phyloP scores from a whole-genome alignment of 2,113 vertebrate genomes.

The Ornithorhynchus anatinus region DNA sequence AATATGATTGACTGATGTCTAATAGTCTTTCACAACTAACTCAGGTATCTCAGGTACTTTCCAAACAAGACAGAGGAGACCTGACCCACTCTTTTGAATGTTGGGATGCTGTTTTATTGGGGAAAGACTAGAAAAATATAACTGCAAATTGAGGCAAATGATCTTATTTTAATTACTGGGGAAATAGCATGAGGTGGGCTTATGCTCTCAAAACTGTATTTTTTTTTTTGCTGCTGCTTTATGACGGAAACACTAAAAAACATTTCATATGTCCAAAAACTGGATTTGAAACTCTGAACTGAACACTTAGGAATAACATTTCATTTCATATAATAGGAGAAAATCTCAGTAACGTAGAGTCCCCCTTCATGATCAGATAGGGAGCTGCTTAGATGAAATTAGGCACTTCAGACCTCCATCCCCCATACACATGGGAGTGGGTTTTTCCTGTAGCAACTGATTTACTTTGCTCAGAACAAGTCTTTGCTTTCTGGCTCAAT shows the following conservation, averaged over 20 bases:
- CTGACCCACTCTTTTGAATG: not conserved
- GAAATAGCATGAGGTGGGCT: too few relatives aligned
- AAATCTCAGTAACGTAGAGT: not conserved
- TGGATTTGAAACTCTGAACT: too few relatives aligned
- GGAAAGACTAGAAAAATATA: too few relatives aligned
- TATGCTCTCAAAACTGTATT: fast-evolving
- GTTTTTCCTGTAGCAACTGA: not conserved
- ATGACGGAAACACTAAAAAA: not conserved
- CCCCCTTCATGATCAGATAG: not conserved
- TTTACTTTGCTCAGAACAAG: fast-evolving
- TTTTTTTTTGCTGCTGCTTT: not conserved
- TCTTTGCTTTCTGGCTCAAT: not conserved
- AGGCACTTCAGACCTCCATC: too few relatives aligned
- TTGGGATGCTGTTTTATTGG: too few relatives aligned
- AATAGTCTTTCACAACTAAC: too few relatives aligned
- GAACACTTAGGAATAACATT: too few relatives aligned
- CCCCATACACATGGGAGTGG: not conserved
- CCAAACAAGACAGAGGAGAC: not conserved
- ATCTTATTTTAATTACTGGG: too few relatives aligned
- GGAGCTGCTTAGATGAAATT: not conserved
- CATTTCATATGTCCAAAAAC: too few relatives aligned
- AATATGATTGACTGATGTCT: too few relatives aligned
- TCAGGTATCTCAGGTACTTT: too few relatives aligned
- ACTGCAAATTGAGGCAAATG: too few relatives aligned
- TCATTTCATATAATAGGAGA: fast-evolving